Conservation (phyloP, 2,113 vertebrate genomes). For the Cervus canadensis region DNA sequence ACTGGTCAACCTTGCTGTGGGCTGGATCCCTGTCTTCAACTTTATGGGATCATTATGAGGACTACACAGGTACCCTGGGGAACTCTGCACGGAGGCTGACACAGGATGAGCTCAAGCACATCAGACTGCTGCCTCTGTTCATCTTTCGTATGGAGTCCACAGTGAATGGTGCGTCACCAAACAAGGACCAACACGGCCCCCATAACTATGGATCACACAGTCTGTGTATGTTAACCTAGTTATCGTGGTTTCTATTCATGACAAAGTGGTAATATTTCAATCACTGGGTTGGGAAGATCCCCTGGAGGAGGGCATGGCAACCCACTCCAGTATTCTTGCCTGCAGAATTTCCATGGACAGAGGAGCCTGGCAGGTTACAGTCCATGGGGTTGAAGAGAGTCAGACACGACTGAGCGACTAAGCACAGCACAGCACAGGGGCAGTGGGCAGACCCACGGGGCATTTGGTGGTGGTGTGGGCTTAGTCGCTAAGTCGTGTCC, state of each 20-base stretch:
- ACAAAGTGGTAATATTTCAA: background rate
- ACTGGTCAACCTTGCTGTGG: background rate
- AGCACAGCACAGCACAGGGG: too few relatives aligned
- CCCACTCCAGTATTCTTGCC: background rate
- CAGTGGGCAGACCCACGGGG: background rate
- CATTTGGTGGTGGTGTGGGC: rapidly evolving
- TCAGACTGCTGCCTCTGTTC: background rate
- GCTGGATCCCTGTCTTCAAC: background rate
- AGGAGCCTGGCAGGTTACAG: background rate
- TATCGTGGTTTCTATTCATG: background rate
- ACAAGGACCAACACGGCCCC: background rate
- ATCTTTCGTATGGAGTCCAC: background rate
- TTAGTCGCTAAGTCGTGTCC: too few relatives aligned
- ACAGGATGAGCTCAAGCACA: background rate
- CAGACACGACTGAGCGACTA: background rate
- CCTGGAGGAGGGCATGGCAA: background rate
- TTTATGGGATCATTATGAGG: background rate
- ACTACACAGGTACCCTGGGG: background rate
- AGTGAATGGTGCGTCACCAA: background rate
- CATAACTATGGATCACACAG: background rate
- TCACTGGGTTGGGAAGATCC: background rate
- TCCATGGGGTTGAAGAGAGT: background rate
- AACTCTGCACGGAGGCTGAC: background rate
- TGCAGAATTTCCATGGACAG: background rate
- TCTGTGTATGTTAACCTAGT: background rate